Conservation (phyloP, 1,140 invertebrate genomes). For the Meloidogyne floridensis region DNA sequence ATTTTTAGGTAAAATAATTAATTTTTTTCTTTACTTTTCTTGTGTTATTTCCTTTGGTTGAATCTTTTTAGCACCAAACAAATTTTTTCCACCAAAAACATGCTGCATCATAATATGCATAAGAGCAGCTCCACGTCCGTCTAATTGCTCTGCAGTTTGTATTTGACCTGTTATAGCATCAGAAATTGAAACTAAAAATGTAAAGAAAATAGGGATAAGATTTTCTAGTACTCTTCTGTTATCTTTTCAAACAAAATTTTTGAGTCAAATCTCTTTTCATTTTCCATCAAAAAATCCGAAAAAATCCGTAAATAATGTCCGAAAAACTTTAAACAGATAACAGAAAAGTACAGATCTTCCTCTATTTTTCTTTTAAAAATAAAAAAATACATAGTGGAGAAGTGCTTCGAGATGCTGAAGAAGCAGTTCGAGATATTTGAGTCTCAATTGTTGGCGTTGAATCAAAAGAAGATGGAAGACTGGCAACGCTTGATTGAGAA, state of each 20-base stretch:
- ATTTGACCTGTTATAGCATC: slow-evolving; percentile 26
- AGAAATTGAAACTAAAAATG: slow-evolving; percentile 16
- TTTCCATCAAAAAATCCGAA: too few species aligned
- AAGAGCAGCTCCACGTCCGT: slow-evolving; percentile 8
- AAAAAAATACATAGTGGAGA: slow-evolving; percentile 13
- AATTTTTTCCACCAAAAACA: slow-evolving; percentile 9
- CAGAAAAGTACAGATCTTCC: too few species aligned
- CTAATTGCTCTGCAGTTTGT: slow-evolving; percentile 15
- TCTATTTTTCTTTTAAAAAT: not conserved
- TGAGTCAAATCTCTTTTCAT: too few species aligned
- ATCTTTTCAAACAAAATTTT: too few species aligned
- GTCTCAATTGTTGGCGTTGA: slow-evolving; percentile 10
- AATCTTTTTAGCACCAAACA: slow-evolving; percentile 8
- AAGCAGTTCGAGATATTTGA: not conserved
- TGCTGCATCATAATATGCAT: slow-evolving; percentile 20
- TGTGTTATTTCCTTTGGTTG: slow-evolving; percentile 17
- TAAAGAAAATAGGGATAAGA: not conserved
- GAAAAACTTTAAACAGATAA: too few species aligned
- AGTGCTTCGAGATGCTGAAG: not conserved
- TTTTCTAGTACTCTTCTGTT: too few species aligned
- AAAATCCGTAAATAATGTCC: too few species aligned
- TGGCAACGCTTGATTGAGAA: slow-evolving; percentile 18
- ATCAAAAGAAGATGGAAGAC: slow-evolving; percentile 14
- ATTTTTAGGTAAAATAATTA: not conserved
- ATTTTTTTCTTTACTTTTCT: not conserved